These are phyloP conservation scores for Oryzias curvinotus DNA, from an alignment of 2,113 vertebrate species.

Conservation along the genomic window DNA sequence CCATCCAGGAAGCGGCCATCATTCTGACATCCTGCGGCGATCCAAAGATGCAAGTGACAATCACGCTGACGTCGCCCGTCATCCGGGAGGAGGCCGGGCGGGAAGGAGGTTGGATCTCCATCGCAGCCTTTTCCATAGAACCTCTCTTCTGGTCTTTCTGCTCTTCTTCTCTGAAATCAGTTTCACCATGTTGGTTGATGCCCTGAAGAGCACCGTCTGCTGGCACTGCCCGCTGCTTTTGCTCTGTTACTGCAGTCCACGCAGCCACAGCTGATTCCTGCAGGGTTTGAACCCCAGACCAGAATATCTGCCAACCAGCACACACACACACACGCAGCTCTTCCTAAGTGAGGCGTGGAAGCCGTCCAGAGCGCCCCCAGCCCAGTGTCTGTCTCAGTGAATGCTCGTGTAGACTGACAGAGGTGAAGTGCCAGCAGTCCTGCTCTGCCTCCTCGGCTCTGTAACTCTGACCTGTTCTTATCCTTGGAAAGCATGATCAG, in stretches of 20 bases:
- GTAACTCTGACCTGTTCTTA: conserved; percentile 84
- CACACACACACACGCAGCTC: neutral
- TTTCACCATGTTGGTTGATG: conserved; percentile 62
- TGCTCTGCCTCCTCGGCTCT: conserved; percentile 85
- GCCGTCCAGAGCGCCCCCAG: neutral
- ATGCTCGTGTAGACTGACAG: neutral
- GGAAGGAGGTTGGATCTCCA: conserved; percentile 92
- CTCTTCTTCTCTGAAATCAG: conserved; percentile 58
- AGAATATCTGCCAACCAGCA: neutral
- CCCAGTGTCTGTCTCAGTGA: neutral
- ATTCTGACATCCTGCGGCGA: conserved; percentile 90
- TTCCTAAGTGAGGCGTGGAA: neutral
- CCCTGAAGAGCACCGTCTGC: conserved; percentile 75
- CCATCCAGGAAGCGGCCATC: conserved; percentile 90
- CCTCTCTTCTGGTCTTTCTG: conserved; percentile 43
- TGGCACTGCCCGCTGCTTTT: conserved; percentile 62
- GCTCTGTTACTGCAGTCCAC: neutral
- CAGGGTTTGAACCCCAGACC: neutral
- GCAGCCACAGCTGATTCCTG: neutral
- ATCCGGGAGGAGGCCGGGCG: conserved; percentile 91
- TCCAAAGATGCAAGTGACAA: conserved; percentile 98
- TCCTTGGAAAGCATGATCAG: conserved; percentile 90
- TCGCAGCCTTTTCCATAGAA: conserved; percentile 36
- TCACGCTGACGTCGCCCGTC: conserved; percentile 95
- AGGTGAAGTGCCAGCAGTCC: conserved; percentile 87